phyloP scores from a whole-genome alignment of 2,113 vertebrate species.

The Speoplatyrhinus poulsoni region DNA sequence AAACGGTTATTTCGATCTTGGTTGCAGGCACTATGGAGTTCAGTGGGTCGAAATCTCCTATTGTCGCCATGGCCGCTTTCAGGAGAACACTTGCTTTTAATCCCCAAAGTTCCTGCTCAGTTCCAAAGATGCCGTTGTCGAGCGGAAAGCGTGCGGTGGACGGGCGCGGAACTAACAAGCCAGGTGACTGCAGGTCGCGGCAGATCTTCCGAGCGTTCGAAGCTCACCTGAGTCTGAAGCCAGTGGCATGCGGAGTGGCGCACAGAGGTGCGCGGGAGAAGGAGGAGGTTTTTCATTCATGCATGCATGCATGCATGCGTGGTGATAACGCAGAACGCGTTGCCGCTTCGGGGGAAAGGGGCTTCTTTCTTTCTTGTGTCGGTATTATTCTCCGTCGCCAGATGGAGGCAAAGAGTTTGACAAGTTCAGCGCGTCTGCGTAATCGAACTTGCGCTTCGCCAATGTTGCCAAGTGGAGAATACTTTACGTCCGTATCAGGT shows the following conservation, averaged over 20 bases:
- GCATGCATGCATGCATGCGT: slow-evolving; percentile 29
- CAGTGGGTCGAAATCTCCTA: slow-evolving; percentile 84
- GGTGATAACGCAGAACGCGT: background rate
- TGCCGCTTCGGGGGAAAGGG: background rate
- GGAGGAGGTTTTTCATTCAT: background rate
- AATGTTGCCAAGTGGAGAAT: too few species aligned
- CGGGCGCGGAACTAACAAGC: background rate
- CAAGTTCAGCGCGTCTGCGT: slow-evolving; percentile 5
- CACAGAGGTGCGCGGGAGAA: slow-evolving; percentile 17
- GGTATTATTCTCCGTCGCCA: slow-evolving; percentile 42
- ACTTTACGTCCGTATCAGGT: too few species aligned
- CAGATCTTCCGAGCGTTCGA: background rate
- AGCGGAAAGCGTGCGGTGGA: background rate
- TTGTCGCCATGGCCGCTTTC: slow-evolving; percentile 81
- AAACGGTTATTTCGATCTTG: slow-evolving; percentile 92
- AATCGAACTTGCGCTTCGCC: too few species aligned
- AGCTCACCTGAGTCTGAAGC: slow-evolving; percentile 29
- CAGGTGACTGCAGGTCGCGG: slow-evolving; percentile 14
- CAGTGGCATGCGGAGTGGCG: slow-evolving; percentile 14
- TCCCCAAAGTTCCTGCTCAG: slow-evolving; percentile 32
- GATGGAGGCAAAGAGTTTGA: slow-evolving; percentile 64
- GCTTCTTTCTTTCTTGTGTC: background rate
- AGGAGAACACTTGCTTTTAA: slow-evolving; percentile 30
- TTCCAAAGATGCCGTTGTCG: too few species aligned
- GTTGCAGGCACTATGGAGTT: slow-evolving; percentile 88